phyloP scores from a whole-genome alignment of 2,888 invertebrate genomes.

The Enchytraeus crypticus region DNA sequence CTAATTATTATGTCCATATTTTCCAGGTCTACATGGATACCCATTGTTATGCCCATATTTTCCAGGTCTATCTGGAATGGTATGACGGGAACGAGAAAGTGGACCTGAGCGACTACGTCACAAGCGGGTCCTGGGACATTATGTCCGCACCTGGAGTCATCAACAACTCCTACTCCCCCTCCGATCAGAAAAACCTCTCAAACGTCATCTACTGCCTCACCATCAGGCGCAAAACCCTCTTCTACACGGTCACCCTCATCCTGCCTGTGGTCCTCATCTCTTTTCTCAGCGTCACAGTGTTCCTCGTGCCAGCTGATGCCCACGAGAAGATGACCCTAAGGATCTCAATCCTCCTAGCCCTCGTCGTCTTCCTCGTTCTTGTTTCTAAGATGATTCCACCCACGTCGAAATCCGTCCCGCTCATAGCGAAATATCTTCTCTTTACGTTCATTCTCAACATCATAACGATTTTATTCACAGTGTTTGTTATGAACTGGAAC shows the following conservation, averaged over 20 bases:
- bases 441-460: constrained; percentile 99
- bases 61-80: too few species aligned
- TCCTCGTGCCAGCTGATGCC: constrained; percentile 96
- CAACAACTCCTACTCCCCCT: constrained; percentile 27
- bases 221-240: constrained; percentile 89
- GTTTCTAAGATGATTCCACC: constrained; percentile 98
- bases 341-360: constrained; percentile 95
- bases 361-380: constrained; percentile 95
- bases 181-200: constrained; percentile 28
- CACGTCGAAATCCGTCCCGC: constrained; percentile 90
- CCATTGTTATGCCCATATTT: too few species aligned
- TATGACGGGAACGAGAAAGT: constrained; percentile 38
- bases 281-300: constrained; percentile 84
- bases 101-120: constrained; percentile 46
- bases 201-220: constrained; percentile 73
- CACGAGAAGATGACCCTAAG: constrained; percentile 80
- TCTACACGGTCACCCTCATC: constrained; percentile 98
- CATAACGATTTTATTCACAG: constrained; percentile 95
- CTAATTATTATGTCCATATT: too few species aligned
- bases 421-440: constrained; percentile 96
- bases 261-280: constrained; percentile 97
- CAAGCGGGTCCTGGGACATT: constrained; percentile 49
- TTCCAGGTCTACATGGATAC: too few species aligned
- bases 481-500: constrained; percentile 98
- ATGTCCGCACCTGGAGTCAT: constrained; percentile 40